A percentile compares a stretch with the other conserved stretches of the same genome.
Conservation (phyloP, 2,113 vertebrate genomes). For the Mesocricetus auratus region DNA sequence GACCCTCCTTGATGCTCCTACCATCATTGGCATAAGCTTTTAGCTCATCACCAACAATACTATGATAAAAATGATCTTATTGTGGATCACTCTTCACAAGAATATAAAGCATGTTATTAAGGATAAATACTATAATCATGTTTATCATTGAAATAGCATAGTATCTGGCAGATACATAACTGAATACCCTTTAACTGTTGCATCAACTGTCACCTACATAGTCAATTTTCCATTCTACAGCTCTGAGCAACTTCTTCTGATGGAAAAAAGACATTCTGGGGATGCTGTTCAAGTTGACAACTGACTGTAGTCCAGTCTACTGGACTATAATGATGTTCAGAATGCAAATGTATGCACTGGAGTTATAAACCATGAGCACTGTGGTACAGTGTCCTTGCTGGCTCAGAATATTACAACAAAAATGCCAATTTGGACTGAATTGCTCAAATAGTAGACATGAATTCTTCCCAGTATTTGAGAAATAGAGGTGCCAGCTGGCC, state of each 20-base stretch:
- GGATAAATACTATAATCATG: background rate
- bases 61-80: background rate
- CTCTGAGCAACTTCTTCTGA: background rate
- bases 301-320: background rate
- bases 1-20: background rate
- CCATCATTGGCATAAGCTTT: background rate
- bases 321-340: background rate
- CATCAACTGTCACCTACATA: background rate
- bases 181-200: background rate
- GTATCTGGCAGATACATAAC: background rate
- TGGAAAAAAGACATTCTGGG: background rate
- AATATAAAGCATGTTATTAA: conserved; percentile 30
- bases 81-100: background rate
- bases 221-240: background rate
- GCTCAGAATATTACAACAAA: background rate
- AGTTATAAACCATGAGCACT: background rate
- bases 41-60: background rate
- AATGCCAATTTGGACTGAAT: background rate
- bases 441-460: background rate
- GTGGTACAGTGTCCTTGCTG: background rate
- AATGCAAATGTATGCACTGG: background rate
- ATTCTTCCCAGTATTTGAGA: background rate
- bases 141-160: background rate
- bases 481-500: background rate
- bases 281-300: background rate